Conservation (phyloP, 2,797 vertebrate species). For the Sebastes elongatus region DNA sequence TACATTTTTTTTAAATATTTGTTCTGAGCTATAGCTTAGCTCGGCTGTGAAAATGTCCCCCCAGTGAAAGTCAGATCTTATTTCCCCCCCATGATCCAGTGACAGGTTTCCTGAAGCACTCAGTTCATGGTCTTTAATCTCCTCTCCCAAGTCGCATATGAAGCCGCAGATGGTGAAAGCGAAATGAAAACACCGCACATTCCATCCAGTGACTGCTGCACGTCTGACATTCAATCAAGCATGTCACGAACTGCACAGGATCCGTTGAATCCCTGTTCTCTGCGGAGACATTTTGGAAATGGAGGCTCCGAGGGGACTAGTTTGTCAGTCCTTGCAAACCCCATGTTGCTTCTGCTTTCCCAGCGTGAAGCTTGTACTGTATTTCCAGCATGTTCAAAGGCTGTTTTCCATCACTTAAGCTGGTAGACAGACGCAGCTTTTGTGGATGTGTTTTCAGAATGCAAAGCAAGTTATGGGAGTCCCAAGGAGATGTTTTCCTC, state of each 20-base stretch:
- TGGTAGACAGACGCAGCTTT: background rate
- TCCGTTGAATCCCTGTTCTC: conserved; percentile 20
- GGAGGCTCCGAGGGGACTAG: conserved; percentile 3
- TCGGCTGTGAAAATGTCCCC: conserved; percentile 23
- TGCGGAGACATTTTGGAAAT: conserved; percentile 29
- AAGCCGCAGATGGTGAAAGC: conserved; percentile 43
- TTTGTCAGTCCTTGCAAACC: conserved; percentile 23
- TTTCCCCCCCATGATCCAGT: conserved; percentile 37
- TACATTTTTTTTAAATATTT: conserved; percentile 33
- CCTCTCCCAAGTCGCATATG: conserved; percentile 44
- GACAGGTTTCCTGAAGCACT: conserved; percentile 46
- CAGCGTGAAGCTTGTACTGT: conserved; percentile 14
- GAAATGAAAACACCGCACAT: conserved; percentile 28
- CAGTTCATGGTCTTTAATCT: conserved; percentile 59
- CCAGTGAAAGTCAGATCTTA: conserved; percentile 46
- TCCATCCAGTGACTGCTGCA: conserved; percentile 27
- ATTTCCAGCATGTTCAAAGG: conserved; percentile 35
- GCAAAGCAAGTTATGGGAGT: background rate
- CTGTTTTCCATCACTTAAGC: conserved; percentile 21
- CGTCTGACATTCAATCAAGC: conserved; percentile 34
- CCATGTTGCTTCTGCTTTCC: conserved; percentile 22
- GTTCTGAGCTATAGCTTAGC: conserved; percentile 12
- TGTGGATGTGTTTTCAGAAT: background rate
- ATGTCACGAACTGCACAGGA: conserved; percentile 29
- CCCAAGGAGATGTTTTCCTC: conserved; percentile 29